These are phyloP conservation scores for Drosophila bocki DNA, from an alignment of 1,140 invertebrate species.

Conservation along the genomic window DNA sequence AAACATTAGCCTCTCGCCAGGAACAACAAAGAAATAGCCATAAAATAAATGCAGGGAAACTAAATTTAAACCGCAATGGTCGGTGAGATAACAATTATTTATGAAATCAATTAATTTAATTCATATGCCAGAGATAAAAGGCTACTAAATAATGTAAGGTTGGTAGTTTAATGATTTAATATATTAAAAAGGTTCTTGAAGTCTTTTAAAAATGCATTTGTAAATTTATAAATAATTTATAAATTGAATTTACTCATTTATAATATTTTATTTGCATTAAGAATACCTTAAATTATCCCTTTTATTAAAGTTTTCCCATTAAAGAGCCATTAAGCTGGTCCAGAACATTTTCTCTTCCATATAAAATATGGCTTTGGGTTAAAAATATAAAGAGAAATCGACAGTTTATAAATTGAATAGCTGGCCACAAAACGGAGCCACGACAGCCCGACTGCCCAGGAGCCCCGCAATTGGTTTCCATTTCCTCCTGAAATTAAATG, in stretches of 20 bases:
- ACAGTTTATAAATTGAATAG: conserved; percentile 49
- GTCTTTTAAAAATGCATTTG: neutral
- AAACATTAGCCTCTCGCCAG: conserved; percentile 7
- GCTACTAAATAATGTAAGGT: conserved; percentile 6
- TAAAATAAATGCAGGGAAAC: neutral
- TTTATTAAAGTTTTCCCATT: conserved; percentile 1
- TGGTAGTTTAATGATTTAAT: neutral
- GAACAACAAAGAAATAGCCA: conserved; percentile 18
- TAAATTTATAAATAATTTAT: too few relatives aligned
- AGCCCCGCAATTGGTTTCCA: conserved; percentile 39
- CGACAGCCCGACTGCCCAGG: neutral
- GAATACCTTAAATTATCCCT: neutral
- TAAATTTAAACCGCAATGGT: conserved; percentile 13
- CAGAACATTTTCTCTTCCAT: neutral
- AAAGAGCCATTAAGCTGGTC: conserved; percentile 6
- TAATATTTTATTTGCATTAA: neutral
- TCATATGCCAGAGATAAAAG: neutral
- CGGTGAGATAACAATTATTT: conserved; percentile 12
- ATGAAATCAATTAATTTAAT: conserved; percentile 5
- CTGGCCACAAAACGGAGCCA: conserved; percentile 38
- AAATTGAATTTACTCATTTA: neutral
- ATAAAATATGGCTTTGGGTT: neutral
- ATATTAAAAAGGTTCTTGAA: neutral
- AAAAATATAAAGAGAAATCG: conserved; percentile 7
- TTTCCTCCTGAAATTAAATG: conserved; percentile 52